Percentiles rank a stretch among this genome's conserved stretches.
phyloP scores from a whole-genome alignment of 30 jellyfish, hydroid and myxozoan species.

The Mastigias papua region DNA sequence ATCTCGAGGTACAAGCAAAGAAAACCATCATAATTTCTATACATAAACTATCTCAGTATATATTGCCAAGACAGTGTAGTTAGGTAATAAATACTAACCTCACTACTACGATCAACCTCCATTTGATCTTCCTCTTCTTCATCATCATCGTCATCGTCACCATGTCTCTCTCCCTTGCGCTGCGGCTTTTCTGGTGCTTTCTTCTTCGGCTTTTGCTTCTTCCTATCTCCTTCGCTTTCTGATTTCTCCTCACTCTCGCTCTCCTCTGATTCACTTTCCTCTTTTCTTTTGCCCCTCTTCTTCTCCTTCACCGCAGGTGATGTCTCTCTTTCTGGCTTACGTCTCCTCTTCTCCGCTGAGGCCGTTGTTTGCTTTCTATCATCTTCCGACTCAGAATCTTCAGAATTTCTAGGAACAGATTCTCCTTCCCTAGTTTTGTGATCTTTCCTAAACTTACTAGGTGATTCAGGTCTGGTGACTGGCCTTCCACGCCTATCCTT shows the following conservation, averaged over 20 bases:
- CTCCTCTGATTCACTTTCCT: conserved; percentile 42
- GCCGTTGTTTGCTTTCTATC: conserved; percentile 27
- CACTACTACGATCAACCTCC: conserved; percentile 61
- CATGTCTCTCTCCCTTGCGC: conserved; percentile 33
- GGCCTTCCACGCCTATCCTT: conserved; percentile 67
- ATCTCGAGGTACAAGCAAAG: too few relatives aligned
- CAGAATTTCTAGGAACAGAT: too few relatives aligned
- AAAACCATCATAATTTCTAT: not conserved
- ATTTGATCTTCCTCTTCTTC: conserved; percentile 37
- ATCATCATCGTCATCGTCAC: conserved; percentile 47
- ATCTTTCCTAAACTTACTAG: conserved; percentile 43
- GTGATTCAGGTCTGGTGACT: conserved; percentile 38
- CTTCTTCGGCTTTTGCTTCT: conserved; percentile 53
- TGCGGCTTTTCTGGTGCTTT: conserved; percentile 62
- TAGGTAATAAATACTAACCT: conserved; percentile 4
- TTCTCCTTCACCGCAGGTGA: conserved; percentile 44
- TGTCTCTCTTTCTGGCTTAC: conserved; percentile 43
- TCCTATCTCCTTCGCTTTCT: conserved; percentile 36
- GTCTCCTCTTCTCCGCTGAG: conserved; percentile 61
- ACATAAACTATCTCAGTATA: not conserved
- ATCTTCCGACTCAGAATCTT: conserved; percentile 33
- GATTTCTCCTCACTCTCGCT: conserved; percentile 52
- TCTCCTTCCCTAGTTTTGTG: conserved; percentile 51
- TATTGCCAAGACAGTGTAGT: too few relatives aligned
- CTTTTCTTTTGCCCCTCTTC: conserved; percentile 46